Conservation (phyloP, 92 coral and sea anemone genomes). For the Hydrozoanthus gracilis region DNA sequence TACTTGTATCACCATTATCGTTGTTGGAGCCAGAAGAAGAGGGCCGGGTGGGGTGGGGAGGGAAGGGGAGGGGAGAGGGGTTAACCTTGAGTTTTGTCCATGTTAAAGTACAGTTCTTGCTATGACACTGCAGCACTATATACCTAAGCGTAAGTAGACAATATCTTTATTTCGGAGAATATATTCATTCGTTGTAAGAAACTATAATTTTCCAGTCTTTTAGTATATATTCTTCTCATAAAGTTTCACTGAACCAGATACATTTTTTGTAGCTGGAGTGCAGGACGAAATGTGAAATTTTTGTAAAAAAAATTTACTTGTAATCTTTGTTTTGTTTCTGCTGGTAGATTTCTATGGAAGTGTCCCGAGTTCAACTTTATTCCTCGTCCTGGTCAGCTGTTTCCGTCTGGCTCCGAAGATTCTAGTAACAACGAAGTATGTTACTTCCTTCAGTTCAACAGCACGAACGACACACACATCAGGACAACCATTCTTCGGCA, state of each 20-base stretch:
- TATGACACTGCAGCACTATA: too few species aligned
- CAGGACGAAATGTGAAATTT: neutral
- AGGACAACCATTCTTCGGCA: neutral
- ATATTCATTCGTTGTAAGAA: neutral
- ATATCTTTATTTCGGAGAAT: too few species aligned
- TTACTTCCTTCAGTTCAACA: slow-evolving; percentile 9
- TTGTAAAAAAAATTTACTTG: neutral
- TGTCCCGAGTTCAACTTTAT: slow-evolving; percentile 28
- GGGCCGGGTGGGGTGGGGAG: too few species aligned
- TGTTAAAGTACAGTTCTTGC: too few species aligned
- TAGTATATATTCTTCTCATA: neutral
- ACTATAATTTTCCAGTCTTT: neutral
- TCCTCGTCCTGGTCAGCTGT: slow-evolving; percentile 47
- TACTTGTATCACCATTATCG: too few species aligned
- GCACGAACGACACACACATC: neutral
- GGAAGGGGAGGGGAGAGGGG: too few species aligned
- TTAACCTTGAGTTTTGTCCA: too few species aligned
- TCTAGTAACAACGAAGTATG: slow-evolving; percentile 20
- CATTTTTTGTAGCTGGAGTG: neutral
- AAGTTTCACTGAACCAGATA: neutral
- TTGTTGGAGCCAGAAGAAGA: too few species aligned
- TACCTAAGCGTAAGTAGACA: too few species aligned
- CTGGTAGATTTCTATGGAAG: slow-evolving; percentile 12
- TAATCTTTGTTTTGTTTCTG: neutral
- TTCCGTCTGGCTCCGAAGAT: slow-evolving; percentile 12